A percentile compares a stretch with the other conserved stretches of the same genome.
Conservation (phyloP, 2,113 vertebrate genomes). For the Mugil cephalus region DNA sequence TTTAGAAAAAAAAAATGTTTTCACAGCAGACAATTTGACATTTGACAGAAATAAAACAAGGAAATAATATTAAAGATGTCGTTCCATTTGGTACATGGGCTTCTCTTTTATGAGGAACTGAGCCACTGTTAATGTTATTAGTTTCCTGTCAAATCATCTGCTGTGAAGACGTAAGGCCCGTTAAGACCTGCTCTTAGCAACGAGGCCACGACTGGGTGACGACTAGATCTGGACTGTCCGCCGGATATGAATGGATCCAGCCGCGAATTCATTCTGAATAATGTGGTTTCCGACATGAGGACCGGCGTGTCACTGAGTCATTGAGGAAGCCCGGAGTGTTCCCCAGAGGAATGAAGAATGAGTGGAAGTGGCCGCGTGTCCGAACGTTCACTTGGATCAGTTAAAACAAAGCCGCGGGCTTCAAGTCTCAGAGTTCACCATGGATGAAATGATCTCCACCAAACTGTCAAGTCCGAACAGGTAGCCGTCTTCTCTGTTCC, state of each 20-base stretch:
- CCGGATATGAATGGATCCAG: conserved; percentile 2
- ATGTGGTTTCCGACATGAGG: conserved; percentile 32
- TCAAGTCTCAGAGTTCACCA: conserved; percentile 81
- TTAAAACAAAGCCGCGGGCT: conserved; percentile 1
- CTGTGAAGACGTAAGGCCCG: conserved; percentile 2
- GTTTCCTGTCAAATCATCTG: conserved; percentile 12
- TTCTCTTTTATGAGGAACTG: neutral
- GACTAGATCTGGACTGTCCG: neutral
- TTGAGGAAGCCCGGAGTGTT: conserved; percentile 35
- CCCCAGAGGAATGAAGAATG: conserved; percentile 28
- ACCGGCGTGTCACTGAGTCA: conserved; percentile 19
- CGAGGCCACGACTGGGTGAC: too few relatives aligned
- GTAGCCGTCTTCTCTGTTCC: conserved; percentile 98
- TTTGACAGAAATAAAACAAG: neutral
- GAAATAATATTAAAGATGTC: neutral
- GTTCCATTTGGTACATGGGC: neutral
- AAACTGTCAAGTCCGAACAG: conserved; percentile 95
- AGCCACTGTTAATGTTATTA: neutral
- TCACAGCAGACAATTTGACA: too few relatives aligned
- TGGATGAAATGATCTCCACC: conserved; percentile 90
- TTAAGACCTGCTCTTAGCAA: neutral
- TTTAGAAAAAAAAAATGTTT: conserved; percentile 15
- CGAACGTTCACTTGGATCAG: conserved; percentile 30
- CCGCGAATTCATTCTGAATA: conserved; percentile 9
- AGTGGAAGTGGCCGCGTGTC: conserved; percentile 50